Percentiles rank a stretch among this genome's conserved stretches.
These are phyloP conservation scores for Anguilla rostrata DNA, from an alignment of 2,113 vertebrate genomes.

Conservation along the genomic window DNA sequence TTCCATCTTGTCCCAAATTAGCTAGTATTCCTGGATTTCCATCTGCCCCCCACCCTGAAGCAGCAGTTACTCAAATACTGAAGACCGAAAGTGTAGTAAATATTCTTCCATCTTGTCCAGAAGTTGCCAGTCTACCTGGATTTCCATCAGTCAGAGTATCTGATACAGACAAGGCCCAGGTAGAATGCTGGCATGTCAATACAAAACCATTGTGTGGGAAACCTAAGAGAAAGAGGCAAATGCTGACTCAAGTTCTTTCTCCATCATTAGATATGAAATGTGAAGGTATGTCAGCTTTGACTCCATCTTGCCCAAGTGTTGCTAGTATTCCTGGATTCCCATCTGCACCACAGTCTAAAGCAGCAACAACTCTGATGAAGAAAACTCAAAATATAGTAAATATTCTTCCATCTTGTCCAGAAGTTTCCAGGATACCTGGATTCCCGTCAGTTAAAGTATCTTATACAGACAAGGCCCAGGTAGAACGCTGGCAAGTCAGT, in stretches of 20 bases:
- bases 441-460: constrained; percentile 29
- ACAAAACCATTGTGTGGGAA: constrained; percentile 16
- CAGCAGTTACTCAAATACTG: not conserved
- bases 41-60: constrained; percentile 20
- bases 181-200: constrained; percentile 9
- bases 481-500: constrained; percentile 10
- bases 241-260: not conserved
- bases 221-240: constrained; percentile 10
- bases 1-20: constrained; percentile 8
- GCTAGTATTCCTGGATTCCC: constrained; percentile 56
- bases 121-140: constrained; percentile 19
- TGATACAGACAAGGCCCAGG: not conserved
- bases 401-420: constrained; percentile 35
- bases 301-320: constrained; percentile 52
- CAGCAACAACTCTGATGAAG: not conserved
- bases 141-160: constrained; percentile 27
- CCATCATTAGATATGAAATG: not conserved
- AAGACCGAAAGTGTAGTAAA: constrained; percentile 31
- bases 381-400: constrained; percentile 32
- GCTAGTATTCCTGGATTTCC: constrained; percentile 17
- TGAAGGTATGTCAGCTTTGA: constrained; percentile 16
- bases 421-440: constrained; percentile 20
- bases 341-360: constrained; percentile 18
- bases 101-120: constrained; percentile 35
- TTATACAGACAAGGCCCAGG: not conserved